Evolutionary conservation across 1,140 invertebrate species (phyloP).

Genomic region (Eupristina koningsbergeri): DNA sequence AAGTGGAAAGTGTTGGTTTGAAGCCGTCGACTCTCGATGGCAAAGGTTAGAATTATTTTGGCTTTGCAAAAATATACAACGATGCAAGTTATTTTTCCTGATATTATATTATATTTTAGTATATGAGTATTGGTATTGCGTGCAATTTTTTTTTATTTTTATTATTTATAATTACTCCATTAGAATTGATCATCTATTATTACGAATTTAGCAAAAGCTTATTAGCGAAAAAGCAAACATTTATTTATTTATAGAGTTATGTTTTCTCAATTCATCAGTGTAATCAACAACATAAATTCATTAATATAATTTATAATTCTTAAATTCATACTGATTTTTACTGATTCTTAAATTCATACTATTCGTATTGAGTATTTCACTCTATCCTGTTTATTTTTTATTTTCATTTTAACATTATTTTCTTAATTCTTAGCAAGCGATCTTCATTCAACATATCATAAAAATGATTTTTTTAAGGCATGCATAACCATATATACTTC

Average conservation of each 20-base stretch:
- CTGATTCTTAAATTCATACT: background rate
- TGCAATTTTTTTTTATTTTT: constrained; percentile 5
- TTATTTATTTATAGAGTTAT: background rate
- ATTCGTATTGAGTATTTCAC: constrained; percentile 16
- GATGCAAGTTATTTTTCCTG: background rate
- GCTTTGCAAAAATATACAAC: constrained; percentile 30
- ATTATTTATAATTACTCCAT: constrained; percentile 18
- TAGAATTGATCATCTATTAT: constrained; percentile 2
- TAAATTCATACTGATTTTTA: background rate
- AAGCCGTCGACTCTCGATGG: constrained; percentile 75
- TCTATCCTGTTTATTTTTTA: constrained; percentile 17
- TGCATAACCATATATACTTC: constrained; percentile 27
- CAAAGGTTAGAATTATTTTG: constrained; percentile 75
- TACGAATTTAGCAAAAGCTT: too few species aligned
- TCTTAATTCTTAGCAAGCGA: constrained; percentile 26
- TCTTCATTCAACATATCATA: constrained; percentile 21
- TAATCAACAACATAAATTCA: background rate
- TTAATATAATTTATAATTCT: background rate
- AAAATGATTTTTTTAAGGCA: constrained; percentile 40
- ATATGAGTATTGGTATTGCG: constrained; percentile 18
- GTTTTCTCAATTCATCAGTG: background rate
- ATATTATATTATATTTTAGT: background rate
- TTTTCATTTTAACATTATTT: constrained; percentile 35
- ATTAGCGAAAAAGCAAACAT: background rate
- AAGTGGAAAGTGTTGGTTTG: constrained; percentile 83